phyloP scores from a whole-genome alignment of 2,113 vertebrate species.

The Haplochromis burtoni region DNA sequence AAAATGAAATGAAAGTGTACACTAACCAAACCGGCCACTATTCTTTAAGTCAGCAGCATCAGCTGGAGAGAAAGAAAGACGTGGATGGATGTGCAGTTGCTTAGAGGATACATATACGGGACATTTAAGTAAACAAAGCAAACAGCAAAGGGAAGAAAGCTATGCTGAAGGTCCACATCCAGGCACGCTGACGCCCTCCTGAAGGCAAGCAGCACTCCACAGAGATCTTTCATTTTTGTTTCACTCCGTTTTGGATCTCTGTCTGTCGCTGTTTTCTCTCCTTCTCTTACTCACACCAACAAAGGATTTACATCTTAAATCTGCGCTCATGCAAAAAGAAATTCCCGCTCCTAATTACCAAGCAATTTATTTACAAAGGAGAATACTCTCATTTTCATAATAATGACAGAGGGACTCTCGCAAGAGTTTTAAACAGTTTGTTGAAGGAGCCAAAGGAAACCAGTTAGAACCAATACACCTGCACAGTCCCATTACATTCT shows the following conservation, averaged over 20 bases:
- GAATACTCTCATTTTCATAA: conserved; percentile 43
- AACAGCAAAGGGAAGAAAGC: neutral
- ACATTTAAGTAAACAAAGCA: neutral
- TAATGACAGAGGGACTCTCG: conserved; percentile 28
- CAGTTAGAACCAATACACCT: neutral
- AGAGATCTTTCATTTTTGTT: neutral
- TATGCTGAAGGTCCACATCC: neutral
- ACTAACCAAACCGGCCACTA: neutral
- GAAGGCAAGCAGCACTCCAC: neutral
- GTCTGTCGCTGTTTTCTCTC: neutral
- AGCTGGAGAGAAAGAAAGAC: neutral
- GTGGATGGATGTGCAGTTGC: neutral
- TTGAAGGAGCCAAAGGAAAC: neutral
- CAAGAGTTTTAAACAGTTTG: neutral
- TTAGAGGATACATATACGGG: neutral
- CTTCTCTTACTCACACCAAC: neutral
- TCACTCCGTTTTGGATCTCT: accelerated
- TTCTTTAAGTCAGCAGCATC: neutral
- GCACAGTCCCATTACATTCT: neutral
- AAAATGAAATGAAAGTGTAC: neutral
- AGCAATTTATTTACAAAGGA: conserved; percentile 41
- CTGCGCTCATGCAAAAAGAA: conserved; percentile 4
- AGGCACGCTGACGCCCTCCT: neutral
- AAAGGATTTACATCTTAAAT: neutral
- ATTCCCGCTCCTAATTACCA: conserved; percentile 22